Conservation (phyloP, 2,888 invertebrate genomes). For the Thalpophila matura region DNA sequence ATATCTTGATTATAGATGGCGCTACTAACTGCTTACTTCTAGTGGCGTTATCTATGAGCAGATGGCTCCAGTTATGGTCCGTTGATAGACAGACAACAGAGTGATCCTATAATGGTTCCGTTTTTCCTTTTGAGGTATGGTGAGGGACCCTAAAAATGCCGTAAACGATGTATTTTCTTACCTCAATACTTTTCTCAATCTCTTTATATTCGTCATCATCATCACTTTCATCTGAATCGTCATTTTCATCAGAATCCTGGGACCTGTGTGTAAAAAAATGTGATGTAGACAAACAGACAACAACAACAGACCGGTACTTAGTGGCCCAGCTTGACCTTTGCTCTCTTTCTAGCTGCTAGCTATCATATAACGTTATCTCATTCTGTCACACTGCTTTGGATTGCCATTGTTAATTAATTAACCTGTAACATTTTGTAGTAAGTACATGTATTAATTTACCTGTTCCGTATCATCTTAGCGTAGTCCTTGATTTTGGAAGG, state of each 20-base stretch:
- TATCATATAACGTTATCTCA: not conserved
- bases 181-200: conserved; percentile 69
- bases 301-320: no score
- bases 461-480: conserved; percentile 89
- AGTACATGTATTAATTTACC: conserved; percentile 68
- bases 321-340: not conserved
- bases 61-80: no score
- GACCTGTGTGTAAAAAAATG: conserved; percentile 51
- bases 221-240: conserved; percentile 70
- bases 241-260: conserved; percentile 68
- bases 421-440: not conserved
- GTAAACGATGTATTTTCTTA: conserved; percentile 38
- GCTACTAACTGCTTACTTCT: no score
- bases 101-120: no score
- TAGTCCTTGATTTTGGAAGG: conserved; percentile 90
- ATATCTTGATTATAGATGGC: no score
- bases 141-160: not conserved
- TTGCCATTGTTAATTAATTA: not conserved
- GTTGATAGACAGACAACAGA: no score
- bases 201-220: conserved; percentile 72
- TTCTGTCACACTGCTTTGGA: not conserved
- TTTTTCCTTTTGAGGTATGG: no score
- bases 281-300: not conserved
- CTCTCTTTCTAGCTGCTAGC: not conserved
- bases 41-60: no score